Percentiles rank a stretch among this genome's conserved stretches.
Conservation (phyloP, 1,140 invertebrate genomes). For the Pararge aegeria region DNA sequence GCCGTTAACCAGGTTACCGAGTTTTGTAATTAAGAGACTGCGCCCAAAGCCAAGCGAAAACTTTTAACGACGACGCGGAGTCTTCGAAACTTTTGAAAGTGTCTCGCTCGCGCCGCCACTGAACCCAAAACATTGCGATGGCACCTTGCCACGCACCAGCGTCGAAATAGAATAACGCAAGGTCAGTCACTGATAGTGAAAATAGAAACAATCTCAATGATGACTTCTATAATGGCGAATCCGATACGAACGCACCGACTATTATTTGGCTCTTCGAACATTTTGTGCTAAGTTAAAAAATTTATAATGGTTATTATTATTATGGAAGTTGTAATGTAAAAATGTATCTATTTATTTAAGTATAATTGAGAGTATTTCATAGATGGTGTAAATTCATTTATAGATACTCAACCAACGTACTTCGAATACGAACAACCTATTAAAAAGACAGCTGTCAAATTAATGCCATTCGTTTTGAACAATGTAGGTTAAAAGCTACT, state of each 20-base stretch:
- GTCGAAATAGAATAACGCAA: constrained; percentile 63
- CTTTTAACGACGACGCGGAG: constrained; percentile 15
- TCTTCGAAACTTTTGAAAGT: constrained; percentile 60
- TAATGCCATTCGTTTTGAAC: no score
- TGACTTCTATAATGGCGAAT: constrained; percentile 34
- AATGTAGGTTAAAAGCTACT: no score
- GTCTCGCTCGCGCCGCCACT: constrained; percentile 40
- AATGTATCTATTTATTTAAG: no score
- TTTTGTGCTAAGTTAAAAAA: neutral
- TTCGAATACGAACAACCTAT: no score
- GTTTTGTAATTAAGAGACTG: constrained; percentile 62
- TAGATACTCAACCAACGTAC: no score
- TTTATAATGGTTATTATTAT: no score
- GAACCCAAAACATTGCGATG: constrained; percentile 63
- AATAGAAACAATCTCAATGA: constrained; percentile 56
- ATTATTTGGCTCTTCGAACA: constrained; percentile 20
- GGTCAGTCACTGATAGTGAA: constrained; percentile 68
- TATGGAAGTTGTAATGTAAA: no score
- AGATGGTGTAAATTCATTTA: no score
- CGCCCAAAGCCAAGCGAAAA: constrained; percentile 28
- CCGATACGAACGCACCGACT: no score
- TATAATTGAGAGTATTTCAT: no score
- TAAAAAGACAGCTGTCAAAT: no score
- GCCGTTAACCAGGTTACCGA: constrained; percentile 72
- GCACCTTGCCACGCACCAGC: constrained; percentile 56